Evolutionary conservation across 2,113 vertebrate genomes (phyloP).

Genomic region (Epinephelus lanceolatus): DNA sequence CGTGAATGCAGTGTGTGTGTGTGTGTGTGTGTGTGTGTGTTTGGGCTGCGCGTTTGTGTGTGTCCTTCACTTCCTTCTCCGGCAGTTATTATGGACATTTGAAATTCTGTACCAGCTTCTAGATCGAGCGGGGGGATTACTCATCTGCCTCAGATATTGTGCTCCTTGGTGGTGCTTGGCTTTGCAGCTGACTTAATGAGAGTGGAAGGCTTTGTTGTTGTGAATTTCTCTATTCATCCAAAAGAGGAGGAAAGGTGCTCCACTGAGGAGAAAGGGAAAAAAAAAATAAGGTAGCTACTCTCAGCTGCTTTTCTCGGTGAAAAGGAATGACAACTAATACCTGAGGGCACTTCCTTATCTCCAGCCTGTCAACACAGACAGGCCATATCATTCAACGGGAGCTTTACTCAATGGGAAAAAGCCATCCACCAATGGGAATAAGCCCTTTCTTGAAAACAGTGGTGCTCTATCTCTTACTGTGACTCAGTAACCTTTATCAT

Average conservation of each 20-base stretch:
- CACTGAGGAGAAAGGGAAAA: conserved; percentile 73
- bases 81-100: conserved; percentile 84
- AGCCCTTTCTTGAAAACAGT: conserved; percentile 69
- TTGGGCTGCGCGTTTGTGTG: conserved; percentile 10
- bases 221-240: conserved; percentile 89
- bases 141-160: conserved; percentile 81
- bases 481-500: conserved; percentile 79
- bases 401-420: conserved; percentile 82
- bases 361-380: conserved; percentile 91
- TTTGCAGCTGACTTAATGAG: conserved; percentile 86
- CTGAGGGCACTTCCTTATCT: conserved; percentile 92
- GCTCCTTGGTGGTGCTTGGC: conserved; percentile 81
- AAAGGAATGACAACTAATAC: conserved; percentile 94
- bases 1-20: conserved; percentile 2
- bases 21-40: conserved; percentile 6
- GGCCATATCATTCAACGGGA: conserved; percentile 88
- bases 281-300: conserved; percentile 70
- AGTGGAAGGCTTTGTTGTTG: conserved; percentile 87
- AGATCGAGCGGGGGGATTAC: conserved; percentile 85
- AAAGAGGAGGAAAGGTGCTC: conserved; percentile 84
- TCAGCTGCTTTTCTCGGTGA: conserved; percentile 79
- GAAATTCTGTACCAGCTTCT: conserved; percentile 83
- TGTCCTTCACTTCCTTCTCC: conserved; percentile 81
- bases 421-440: conserved; percentile 81
- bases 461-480: conserved; percentile 73